phyloP scores from a whole-genome alignment of 2,797 vertebrate genomes.

The Premnoplex brunnescens region DNA sequence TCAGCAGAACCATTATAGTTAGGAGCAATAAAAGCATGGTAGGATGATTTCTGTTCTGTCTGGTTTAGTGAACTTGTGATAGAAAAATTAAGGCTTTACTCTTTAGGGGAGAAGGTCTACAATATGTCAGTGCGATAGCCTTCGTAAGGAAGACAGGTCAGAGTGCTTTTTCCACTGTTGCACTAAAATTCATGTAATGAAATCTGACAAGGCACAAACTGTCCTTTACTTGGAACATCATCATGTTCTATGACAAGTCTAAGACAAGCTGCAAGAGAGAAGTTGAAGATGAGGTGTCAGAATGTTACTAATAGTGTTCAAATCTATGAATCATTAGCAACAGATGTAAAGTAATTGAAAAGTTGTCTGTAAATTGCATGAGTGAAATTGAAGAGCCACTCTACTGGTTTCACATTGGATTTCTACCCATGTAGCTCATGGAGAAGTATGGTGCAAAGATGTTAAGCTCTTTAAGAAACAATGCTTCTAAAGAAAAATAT shows the following conservation, averaged over 20 bases:
- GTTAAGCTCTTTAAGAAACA: neutral
- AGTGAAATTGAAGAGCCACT: neutral
- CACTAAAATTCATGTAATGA: neutral
- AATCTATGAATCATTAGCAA: constrained; percentile 55
- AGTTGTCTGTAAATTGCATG: neutral
- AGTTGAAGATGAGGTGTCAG: constrained; percentile 49
- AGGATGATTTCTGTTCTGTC: neutral
- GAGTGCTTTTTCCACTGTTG: neutral
- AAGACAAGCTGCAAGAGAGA: constrained; percentile 42
- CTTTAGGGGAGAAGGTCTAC: neutral
- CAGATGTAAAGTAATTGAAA: constrained; percentile 32
- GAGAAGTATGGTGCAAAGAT: neutral
- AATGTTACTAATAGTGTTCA: constrained; percentile 49
- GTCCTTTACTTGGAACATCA: constrained; percentile 48
- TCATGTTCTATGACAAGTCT: constrained; percentile 47
- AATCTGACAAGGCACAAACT: constrained; percentile 31
- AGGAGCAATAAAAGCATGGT: neutral
- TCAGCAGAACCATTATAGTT: neutral
- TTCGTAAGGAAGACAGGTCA: neutral
- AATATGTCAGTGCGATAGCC: neutral
- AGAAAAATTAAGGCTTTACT: neutral
- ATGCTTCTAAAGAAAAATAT: neutral
- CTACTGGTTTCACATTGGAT: neutral
- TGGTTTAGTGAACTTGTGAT: neutral
- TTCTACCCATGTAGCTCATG: neutral